Base-by-base conservation (phyloP, 2,888 invertebrate species). In the Euproctis similis region DNA sequence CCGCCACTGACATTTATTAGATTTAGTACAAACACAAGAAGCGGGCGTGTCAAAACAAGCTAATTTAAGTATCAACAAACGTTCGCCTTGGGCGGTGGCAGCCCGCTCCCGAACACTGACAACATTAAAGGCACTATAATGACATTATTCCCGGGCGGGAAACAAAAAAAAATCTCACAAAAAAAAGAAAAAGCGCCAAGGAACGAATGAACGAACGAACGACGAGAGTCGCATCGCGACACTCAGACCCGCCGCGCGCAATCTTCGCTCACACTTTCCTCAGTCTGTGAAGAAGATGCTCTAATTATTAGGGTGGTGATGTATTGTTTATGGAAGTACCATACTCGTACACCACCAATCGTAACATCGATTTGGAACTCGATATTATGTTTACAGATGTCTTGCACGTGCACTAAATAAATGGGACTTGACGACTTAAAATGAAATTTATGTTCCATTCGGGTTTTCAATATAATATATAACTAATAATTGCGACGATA, bases 11-110 rank as follows among this genome's bases (percentile, higher is more conserved):
- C 76, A 64, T 78, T 81, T 80, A 81, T 82, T 81, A 81, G 77
- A 82, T 82, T 81, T 80, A 81, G 71, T 77, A 73, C 72, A 76
- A 81, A 77, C 80, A 80, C 75, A 74, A 77, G 78, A 78, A 76
- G 78, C 69, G 80, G 80, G 75, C 81, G 80, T 81, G 82, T 82
- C 84, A 82, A 80, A 82, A 80, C 80, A 81, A 76, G 73, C 81
- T 80, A 82, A 82, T 84, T 84, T 82, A 82, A 82, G 84, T 84
- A 84, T 84, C 80, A 82, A 84, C 84, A 84, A 84, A 81, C 78
- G 78, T 55, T 81, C 81, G 77, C 78, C 78, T 66, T 80, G 81
- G 82, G 82, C 81, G 82, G 81, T 54, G 54, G 63, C 68, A 59
- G 62, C 58, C 59, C 65, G 70, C 65, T 63, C 60, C 64, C 64